A percentile compares a stretch with the other conserved stretches of the same genome.
These are phyloP conservation scores for Heterodera carotae DNA, from an alignment of 1,140 invertebrate species.

Conservation along the genomic window DNA sequence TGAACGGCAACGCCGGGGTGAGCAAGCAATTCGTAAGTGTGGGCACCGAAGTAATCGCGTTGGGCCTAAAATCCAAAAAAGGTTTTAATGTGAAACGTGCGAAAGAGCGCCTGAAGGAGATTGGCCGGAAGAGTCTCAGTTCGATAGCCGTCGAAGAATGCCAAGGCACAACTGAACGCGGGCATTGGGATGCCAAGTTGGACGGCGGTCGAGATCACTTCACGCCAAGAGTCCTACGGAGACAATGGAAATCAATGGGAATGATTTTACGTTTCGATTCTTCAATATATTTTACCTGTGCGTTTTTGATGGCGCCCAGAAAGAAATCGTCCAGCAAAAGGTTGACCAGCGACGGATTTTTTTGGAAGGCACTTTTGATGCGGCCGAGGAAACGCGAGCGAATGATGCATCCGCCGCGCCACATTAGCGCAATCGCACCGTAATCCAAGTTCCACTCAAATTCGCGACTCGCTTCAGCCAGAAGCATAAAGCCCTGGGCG, in stretches of 20 bases:
- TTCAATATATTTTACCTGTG: conserved; percentile 22
- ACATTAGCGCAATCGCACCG: conserved; percentile 97
- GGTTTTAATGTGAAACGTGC: too few relatives aligned
- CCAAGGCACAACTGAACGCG: conserved; percentile 84
- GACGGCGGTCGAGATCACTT: conserved; percentile 70
- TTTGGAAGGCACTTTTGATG: conserved; percentile 92
- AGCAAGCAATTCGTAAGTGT: conserved; percentile 88
- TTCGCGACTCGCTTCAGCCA: conserved; percentile 86
- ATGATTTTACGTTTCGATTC: neutral
- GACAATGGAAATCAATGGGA: neutral
- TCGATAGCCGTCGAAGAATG: conserved; percentile 95
- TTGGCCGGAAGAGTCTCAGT: conserved; percentile 82
- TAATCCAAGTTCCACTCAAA: conserved; percentile 95
- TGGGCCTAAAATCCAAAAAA: conserved; percentile 76
- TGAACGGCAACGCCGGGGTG: conserved; percentile 80
- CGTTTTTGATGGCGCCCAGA: conserved; percentile 76
- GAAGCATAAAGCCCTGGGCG: conserved; percentile 97
- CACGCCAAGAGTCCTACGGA: conserved; percentile 70
- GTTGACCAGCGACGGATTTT: conserved; percentile 84
- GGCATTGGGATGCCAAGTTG: conserved; percentile 85
- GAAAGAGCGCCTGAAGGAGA: conserved; percentile 77
- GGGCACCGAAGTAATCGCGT: conserved; percentile 97
- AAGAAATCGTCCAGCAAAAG: conserved; percentile 95
- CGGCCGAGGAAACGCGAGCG: conserved; percentile 91
- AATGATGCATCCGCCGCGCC: conserved; percentile 98